Evolutionary conservation across 1,140 invertebrate species (phyloP).

Genomic region (Mactra quadrangularis): DNA sequence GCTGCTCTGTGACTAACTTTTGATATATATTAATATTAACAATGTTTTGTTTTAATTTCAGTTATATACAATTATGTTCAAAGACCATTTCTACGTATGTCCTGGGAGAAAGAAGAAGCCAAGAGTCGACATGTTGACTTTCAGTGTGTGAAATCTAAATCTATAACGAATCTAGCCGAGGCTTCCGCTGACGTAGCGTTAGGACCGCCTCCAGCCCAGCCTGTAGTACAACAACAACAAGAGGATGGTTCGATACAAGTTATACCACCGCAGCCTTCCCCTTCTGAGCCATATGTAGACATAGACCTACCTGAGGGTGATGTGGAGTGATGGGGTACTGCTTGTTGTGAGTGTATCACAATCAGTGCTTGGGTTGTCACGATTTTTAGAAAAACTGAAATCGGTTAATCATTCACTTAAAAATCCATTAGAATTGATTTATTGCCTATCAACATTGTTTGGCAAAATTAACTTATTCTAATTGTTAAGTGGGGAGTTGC

Average conservation of each 20-base stretch:
- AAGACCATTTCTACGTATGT: conserved; percentile 99
- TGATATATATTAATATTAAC: too few relatives aligned
- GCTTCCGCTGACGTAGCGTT: conserved; percentile 87
- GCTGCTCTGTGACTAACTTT: too few relatives aligned
- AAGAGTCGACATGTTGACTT: conserved; percentile 99
- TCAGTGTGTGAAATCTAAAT: conserved; percentile 85
- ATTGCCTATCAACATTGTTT: too few relatives aligned
- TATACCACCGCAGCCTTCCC: conserved; percentile 82
- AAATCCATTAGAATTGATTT: too few relatives aligned
- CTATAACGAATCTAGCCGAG: conserved; percentile 82
- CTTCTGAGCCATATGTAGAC: conserved; percentile 83
- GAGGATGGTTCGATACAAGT: conserved; percentile 78
- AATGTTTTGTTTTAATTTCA: too few relatives aligned
- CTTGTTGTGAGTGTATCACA: too few relatives aligned
- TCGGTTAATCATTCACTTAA: too few relatives aligned
- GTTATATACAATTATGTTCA: conserved; percentile 99
- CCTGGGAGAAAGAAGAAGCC: conserved; percentile 99
- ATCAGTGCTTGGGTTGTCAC: too few relatives aligned
- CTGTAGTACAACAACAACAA: conserved; percentile 68
- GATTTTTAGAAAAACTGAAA: too few relatives aligned
- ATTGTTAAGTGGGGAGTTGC: too few relatives aligned
- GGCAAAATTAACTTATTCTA: too few relatives aligned
- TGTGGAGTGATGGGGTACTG: conserved; percentile 65
- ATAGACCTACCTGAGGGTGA: conserved; percentile 81
- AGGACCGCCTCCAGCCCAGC: conserved; percentile 91